Base-by-base conservation (phyloP, 2,888 invertebrate species). In the Drosophila stalkeri region DNA sequence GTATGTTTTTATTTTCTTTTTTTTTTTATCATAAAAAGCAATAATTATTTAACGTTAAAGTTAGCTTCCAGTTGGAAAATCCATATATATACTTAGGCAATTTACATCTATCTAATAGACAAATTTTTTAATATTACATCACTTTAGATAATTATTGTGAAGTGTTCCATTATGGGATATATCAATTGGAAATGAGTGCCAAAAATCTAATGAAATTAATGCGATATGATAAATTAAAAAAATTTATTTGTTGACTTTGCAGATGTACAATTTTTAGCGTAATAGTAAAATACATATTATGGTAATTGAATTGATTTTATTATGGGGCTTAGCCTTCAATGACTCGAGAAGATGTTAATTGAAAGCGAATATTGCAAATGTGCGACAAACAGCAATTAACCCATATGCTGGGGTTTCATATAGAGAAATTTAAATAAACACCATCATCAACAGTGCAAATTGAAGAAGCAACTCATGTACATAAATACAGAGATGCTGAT, bases 241-340 rank as follows among this genome's bases (percentile, higher is more conserved):
- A 52, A 18, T 57, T 55, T 8, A 18, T 18, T 57, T 64, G 46
- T 64, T 66, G 47, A 68, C 57, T 16, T 31, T 23, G 52, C 52
- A 55, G 56, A 60, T 51, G 55, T 73, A 64, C 27, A 56, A 68
- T 37, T 66, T 77, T 86, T 75, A 72, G 67, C 59, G 39, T 44
- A 51, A 65, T 47, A 60, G 75, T 87, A 80, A 89, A 86, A 72
- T 57, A 20, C 60, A 64, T 18, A 57, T 70, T 35, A n/a, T n/a
- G n/a, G n/a, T n/a, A 65, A 72, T 72, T 65, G 60, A 46, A 63
- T 60, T 37, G 8, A 7, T n/a, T 23, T 16, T 46, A 3, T 47
- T 9, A 11, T 31, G 5, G n/a, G 4, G n/a, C 4, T 31, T 9
- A 1, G 2, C 4, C 4, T 16, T 5, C 16, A 23, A 9, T 54